phyloP scores from a whole-genome alignment of 2,797 vertebrate genomes.

The Lithobates sylvaticus region DNA sequence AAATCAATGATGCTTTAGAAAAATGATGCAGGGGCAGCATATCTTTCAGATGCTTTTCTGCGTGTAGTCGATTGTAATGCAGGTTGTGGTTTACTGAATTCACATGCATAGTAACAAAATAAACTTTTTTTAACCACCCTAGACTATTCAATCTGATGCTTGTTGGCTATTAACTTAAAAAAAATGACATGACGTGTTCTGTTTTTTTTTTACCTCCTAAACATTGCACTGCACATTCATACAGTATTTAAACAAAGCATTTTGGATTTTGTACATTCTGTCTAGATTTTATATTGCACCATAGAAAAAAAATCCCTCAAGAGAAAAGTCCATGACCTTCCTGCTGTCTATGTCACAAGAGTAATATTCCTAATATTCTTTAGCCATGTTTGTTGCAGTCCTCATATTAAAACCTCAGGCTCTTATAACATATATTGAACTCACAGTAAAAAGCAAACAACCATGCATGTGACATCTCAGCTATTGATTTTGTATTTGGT shows the following conservation, averaged over 20 bases:
- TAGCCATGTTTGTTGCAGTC: background rate
- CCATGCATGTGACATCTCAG: background rate
- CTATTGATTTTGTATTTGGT: conserved; percentile 26
- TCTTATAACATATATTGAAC: background rate
- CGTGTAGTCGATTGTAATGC: background rate
- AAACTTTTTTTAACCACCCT: conserved; percentile 3
- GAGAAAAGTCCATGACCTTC: background rate
- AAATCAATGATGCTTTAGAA: too few relatives aligned
- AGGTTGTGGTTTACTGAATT: background rate
- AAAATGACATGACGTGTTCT: background rate
- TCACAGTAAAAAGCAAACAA: background rate
- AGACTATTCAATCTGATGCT: conserved; percentile 3
- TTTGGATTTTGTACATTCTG: background rate
- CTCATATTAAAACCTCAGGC: background rate
- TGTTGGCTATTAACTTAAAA: background rate
- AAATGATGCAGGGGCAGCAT: too few relatives aligned
- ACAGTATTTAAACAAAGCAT: background rate
- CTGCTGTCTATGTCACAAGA: conserved; percentile 7
- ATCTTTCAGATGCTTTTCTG: too few relatives aligned
- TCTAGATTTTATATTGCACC: background rate
- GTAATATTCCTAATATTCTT: conserved; percentile 25
- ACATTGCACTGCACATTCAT: background rate
- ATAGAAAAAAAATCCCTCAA: background rate
- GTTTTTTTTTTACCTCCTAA: background rate
- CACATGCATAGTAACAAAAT: background rate